phyloP scores from a whole-genome alignment of 2,113 vertebrate genomes.

The Orientallactaga bullata region DNA sequence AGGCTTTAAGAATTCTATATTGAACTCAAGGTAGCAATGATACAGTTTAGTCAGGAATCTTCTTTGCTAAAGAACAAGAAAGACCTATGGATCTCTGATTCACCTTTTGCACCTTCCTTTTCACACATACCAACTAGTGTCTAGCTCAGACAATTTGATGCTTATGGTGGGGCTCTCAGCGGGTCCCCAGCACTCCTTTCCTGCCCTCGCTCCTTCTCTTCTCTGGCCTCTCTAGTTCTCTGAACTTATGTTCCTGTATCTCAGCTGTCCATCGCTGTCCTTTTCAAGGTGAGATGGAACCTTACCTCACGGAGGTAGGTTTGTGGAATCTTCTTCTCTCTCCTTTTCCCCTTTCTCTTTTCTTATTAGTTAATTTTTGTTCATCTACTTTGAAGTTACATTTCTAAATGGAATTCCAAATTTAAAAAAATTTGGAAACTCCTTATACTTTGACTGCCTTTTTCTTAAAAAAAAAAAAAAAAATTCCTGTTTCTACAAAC shows the following conservation, averaged over 20 bases:
- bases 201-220: not conserved
- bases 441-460: not conserved
- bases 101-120: not conserved
- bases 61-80: slow-evolving; percentile 49
- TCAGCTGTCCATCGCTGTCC: not conserved
- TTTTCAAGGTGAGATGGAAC: not conserved
- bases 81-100: not conserved
- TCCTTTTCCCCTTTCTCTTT: not conserved
- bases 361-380: not conserved
- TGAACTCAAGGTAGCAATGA: slow-evolving; percentile 14
- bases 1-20: not conserved
- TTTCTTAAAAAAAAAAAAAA: slow-evolving; percentile 39
- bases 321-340: not conserved
- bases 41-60: slow-evolving; percentile 54
- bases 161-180: not conserved
- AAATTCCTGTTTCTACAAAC: slow-evolving; percentile 16
- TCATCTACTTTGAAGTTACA: not conserved
- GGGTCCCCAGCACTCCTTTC: not conserved
- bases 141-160: not conserved
- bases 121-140: not conserved
- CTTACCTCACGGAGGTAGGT: not conserved
- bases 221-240: not conserved
- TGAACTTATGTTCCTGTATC: not conserved
- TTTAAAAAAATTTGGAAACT: not conserved
- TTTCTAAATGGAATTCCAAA: not conserved